These are phyloP conservation scores for Notothenia rossii DNA, from an alignment of 2,113 vertebrate genomes.

Conservation along the genomic window DNA sequence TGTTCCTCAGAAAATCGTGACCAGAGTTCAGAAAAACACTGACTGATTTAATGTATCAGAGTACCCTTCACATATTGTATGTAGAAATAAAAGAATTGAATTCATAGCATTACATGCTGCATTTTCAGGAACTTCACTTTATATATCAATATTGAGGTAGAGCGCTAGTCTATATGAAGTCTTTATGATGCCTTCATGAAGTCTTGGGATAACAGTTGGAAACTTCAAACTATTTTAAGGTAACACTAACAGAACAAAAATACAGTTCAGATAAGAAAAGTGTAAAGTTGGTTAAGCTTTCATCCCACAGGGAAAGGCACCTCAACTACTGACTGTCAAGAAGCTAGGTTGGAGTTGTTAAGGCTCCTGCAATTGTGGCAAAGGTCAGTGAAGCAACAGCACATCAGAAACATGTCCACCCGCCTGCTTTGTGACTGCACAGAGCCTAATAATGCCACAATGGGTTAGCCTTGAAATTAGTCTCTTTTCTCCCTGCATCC, in stretches of 20 bases:
- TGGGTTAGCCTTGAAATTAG: slow-evolving; percentile 60
- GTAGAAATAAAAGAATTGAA: slow-evolving; percentile 7
- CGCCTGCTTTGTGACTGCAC: slow-evolving; percentile 35
- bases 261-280: slow-evolving; percentile 20
- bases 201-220: slow-evolving; percentile 24
- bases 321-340: slow-evolving; percentile 51
- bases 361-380: slow-evolving; percentile 34
- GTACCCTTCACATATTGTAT: neutral
- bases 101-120: neutral
- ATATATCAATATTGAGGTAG: neutral
- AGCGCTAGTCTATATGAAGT: slow-evolving; percentile 35
- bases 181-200: slow-evolving; percentile 20
- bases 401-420: slow-evolving; percentile 51
- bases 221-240: slow-evolving; percentile 35
- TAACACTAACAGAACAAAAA: slow-evolving; percentile 22
- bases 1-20: slow-evolving; percentile 15
- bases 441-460: slow-evolving; percentile 38
- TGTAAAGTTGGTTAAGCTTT: slow-evolving; percentile 45
- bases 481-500: slow-evolving; percentile 44
- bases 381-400: slow-evolving; percentile 56
- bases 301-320: slow-evolving; percentile 20
- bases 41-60: neutral
- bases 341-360: slow-evolving; percentile 12
- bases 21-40: slow-evolving; percentile 17
- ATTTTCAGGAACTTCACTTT: neutral